These are phyloP conservation scores for Baronia brevicornis DNA, from an alignment of 2,888 invertebrate genomes.

Conservation along the genomic window DNA sequence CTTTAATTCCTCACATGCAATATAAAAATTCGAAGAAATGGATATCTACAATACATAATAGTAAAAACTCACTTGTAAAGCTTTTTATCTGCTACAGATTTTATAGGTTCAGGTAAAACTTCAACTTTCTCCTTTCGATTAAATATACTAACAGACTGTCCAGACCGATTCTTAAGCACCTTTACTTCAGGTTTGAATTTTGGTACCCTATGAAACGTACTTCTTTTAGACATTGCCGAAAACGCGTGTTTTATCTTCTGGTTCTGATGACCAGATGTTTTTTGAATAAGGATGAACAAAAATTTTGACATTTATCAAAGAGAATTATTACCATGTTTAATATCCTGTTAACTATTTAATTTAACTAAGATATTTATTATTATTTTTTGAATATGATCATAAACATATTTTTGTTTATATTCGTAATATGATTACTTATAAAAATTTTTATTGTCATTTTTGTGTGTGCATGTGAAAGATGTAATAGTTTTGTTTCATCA, in stretches of 20 bases:
- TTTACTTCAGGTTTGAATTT: slow-evolving; percentile 62
- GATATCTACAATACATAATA: slow-evolving; percentile 6
- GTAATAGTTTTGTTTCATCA: no score
- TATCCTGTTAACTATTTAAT: no score
- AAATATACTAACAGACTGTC: slow-evolving; percentile 32
- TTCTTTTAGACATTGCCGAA: slow-evolving; percentile 57
- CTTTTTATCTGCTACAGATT: slow-evolving; percentile 86
- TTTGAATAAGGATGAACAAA: slow-evolving; percentile 60
- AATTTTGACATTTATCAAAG: slow-evolving; percentile 63
- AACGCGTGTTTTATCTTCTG: slow-evolving; percentile 35
- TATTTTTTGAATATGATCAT: no score
- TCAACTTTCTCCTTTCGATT: slow-evolving; percentile 56
- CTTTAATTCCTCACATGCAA: no score
- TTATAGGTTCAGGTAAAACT: slow-evolving; percentile 75
- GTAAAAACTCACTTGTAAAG: slow-evolving; percentile 78
- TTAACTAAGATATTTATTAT: no score
- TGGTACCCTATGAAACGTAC: slow-evolving; percentile 47
- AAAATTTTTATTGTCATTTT: no score
- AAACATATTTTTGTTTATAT: no score
- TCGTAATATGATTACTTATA: no score
- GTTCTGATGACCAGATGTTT: slow-evolving; percentile 44
- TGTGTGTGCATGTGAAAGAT: no score
- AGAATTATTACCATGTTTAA: no score
- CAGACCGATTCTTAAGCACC: slow-evolving; percentile 34
- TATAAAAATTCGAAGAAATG: no score